Base-by-base conservation (phyloP, 2,113 vertebrate species). In the Anoura caudifer region DNA sequence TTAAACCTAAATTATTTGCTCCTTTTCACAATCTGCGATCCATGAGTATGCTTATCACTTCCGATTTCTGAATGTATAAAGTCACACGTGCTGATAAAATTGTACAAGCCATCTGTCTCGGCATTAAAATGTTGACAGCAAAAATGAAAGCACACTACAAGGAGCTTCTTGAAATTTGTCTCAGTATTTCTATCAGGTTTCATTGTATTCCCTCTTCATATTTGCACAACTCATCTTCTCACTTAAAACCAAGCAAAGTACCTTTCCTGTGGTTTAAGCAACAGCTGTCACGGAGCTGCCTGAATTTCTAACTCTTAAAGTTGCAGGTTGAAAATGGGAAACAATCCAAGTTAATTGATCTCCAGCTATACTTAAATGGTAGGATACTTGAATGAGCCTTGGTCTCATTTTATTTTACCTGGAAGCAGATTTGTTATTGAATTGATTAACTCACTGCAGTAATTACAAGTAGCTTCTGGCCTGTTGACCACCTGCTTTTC, bases 71-170 rank as follows among this genome's bases (percentile, higher is more conserved):
- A 98, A 97, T 98, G 96, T 96, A 91, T 96, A 97, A 98, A 97
- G 93, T 98, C 79, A 88, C 65, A 92, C 97, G 59, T 90, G 96
- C 95, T 97, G 94, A 97, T 97, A 97, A 98, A 98, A 96, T 54
- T 72, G 41, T 90, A 97, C 85, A 96, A 98, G 91, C 97, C 97
- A 98, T 98, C 98, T 98, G 97, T 97, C 97, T 97, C 87, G 97
- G 90, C 54, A 97, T 97, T 97, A 98, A 97, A 98, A 97, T 95
- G 98, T 97, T 98, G 98, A 97, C 98, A 98, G 95, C 77, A 97
- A 98, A 98, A 97, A 90, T 47, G 92, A 97, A 96, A 97, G 86
- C 92, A 97, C 89, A 95, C 93, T 95, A 96, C 61, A 97, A 95
- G 95, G 94, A 97, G 31, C 95, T 90, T 50, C 89, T 97, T 94